phyloP scores from a whole-genome alignment of 2,797 vertebrate genomes.

The Hydrocynus forskahlii region DNA sequence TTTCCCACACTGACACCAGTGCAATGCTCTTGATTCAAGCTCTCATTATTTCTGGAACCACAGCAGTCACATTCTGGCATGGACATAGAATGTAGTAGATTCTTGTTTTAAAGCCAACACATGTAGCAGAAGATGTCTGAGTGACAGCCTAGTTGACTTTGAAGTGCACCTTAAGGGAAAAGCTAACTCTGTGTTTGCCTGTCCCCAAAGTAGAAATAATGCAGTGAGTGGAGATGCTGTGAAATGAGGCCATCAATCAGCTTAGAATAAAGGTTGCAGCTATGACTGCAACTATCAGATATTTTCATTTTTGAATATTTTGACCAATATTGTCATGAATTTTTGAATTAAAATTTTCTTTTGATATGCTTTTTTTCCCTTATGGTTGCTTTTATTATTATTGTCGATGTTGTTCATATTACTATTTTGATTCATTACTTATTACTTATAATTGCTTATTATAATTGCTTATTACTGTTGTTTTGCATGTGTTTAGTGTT shows the following conservation, averaged over 20 bases:
- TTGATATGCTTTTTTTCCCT: no score
- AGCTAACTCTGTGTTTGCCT: background rate
- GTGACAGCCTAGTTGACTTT: background rate
- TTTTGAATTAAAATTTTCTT: no score
- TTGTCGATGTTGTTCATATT: no score
- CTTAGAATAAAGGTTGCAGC: background rate
- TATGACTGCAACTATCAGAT: background rate
- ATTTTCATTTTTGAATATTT: no score
- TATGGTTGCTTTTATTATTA: no score
- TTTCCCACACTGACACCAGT: background rate
- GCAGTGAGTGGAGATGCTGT: background rate
- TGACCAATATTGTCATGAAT: no score
- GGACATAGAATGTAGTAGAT: background rate
- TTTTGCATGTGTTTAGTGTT: no score
- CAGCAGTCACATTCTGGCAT: background rate
- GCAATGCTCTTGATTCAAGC: background rate
- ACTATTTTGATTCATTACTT: no score
- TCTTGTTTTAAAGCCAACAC: background rate
- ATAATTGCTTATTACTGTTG: no score
- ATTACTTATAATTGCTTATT: no score
- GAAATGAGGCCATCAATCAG: background rate
- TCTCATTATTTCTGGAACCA: constrained; percentile 4
- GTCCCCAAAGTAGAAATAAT: background rate
- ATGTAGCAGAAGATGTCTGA: background rate
- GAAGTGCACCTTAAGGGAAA: constrained; percentile 15